Evolutionary conservation across 2,888 invertebrate species (phyloP), one percentile per base, ranked within the genome.

Genomic region (Ophion costatus): DNA sequence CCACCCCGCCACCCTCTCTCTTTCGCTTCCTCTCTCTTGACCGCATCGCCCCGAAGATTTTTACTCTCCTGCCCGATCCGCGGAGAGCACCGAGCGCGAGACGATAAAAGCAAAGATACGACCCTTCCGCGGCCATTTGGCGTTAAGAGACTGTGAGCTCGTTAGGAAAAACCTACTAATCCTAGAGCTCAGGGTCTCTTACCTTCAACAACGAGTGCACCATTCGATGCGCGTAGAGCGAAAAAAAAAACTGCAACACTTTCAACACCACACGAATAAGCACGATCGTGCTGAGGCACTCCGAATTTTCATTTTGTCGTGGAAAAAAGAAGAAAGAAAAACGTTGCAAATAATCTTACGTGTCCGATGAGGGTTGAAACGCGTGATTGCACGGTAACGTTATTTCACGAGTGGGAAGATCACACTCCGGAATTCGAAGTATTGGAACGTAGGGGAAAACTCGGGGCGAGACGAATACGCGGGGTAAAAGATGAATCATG

Each of bases 41-140:
- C 29, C 73, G 59, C 67, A 57, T 79, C 75, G 59, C 56, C 33
- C 78, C 70, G 69, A 78, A 83, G 79, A 81, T 85, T 83, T 87
- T 83, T 80, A 87, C 76, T 77, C 63, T 56, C 78, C 56, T 10
- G 67, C 29, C 38, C 59, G 33, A 67, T 33, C 75, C 73, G 74
- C 67, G 59, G 80, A 80, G 67, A 82, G 79, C 76, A 79, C 82
- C 57, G 79, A 86, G 79, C 66, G 81, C 76, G 74, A 75, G 80
- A 69, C 77, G 82, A 81, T 84, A 84, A 84, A 86, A 78, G 59
- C 63, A 4, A 67, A 86, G 78, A 81, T 81, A 83, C 78, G 78
- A 81, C 70, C 56, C 75, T 70, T 79, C 74, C 56, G 33, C 64
- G 75, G 69, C 80, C 78, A 77, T 77, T 85, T 74, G 64, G 56